Base-by-base conservation (phyloP, 2,113 vertebrate species). In the Gyps fulvus region DNA sequence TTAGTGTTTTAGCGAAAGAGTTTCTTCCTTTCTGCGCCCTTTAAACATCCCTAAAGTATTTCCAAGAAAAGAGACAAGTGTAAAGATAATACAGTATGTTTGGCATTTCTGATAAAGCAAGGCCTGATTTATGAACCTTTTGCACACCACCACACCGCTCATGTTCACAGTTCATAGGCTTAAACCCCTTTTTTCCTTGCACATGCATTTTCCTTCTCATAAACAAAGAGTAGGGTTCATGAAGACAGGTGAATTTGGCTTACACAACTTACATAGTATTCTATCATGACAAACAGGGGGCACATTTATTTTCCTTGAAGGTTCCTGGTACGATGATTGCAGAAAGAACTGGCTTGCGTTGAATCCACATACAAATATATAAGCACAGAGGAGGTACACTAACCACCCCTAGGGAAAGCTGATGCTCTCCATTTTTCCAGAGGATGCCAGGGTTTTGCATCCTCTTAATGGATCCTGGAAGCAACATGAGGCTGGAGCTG, bases 11-110 rank as follows among this genome's bases (percentile, higher is more conserved):
- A 66, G 42, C 0, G 0, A 65, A 86, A 82, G 42, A 42, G 65
- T 92, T 95, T 93, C 58, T 94, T 95, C 93, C 91, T 93, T 87
- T 91, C 95, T 81, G 65, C 74, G 57, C 71, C 84, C 94, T 97
- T 96, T 96, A 91, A 95, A 88, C 54, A 94, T 96, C 84, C 40
- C 2, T 81, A 47, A 83, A 94, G 36, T 88, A 66, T 76, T 97
- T 96, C 81, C 2, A 81, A 93, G 67, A 91, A 88, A 83, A 93
- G 91, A 94, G 95, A 80, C 16, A 65, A 95, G 40, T 63, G 66
- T 91, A 78, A 92, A 91, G 77, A 85, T 72, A 95, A 59, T 69
- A 47, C 71, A n/a, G 76, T 49, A 32, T 62, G 61, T 88, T 90
- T 94, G 49, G 38, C 66, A 73, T 93, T 94, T 94, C 92, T 95